phyloP scores from a whole-genome alignment of 2,797 vertebrate genomes.

The Danio tinwini region DNA sequence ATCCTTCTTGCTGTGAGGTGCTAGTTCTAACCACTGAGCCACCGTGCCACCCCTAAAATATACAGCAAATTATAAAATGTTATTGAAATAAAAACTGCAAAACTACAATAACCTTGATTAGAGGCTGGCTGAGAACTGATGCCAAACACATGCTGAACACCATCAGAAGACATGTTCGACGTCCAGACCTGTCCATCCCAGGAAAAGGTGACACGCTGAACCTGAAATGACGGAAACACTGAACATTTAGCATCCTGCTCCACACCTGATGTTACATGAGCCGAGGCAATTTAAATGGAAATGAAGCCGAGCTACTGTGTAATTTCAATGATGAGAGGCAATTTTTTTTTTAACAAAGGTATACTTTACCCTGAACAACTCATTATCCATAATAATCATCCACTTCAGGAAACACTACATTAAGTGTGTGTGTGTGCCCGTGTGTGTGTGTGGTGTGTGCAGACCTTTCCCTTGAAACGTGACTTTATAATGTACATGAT shows the following conservation, averaged over 20 bases:
- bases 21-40: no score
- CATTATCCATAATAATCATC: constrained; percentile 56
- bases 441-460: background rate
- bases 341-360: constrained; percentile 48
- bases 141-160: constrained; percentile 60
- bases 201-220: constrained; percentile 20
- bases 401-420: constrained; percentile 35
- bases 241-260: constrained; percentile 27
- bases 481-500: constrained; percentile 2
- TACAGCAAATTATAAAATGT: no score
- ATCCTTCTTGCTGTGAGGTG: no score
- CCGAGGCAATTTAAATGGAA: constrained; percentile 54
- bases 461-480: background rate
- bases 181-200: constrained; percentile 61
- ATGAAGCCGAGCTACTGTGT: constrained; percentile 52
- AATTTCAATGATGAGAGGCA: constrained; percentile 52
- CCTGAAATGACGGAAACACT: background rate
- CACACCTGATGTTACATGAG: constrained; percentile 35
- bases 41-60: no score
- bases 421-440: background rate
- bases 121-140: constrained; percentile 1
- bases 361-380: constrained; percentile 46
- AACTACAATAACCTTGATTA: no score
- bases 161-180: constrained; percentile 4
- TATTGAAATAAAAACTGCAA: no score